Base-by-base conservation (phyloP, 2,888 invertebrate species). In the Papilio demoleus region DNA sequence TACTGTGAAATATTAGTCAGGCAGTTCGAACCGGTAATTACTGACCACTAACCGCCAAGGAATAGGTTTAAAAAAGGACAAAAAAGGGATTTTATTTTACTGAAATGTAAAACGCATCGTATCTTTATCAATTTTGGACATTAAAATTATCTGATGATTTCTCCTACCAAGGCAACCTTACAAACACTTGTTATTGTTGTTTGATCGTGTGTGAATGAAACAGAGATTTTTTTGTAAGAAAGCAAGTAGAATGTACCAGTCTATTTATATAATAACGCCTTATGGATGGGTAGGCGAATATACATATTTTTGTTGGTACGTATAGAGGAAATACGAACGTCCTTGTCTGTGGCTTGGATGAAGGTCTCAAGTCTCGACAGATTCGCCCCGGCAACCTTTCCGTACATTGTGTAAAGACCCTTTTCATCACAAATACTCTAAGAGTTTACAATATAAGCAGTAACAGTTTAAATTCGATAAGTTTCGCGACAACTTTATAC, bases 331-430 rank as follows among this genome's bases (percentile, higher is more conserved):
- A 40, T 60, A 61, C 61, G 34, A 34, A 40, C 65, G 68, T 60
- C 65, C 65, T 69, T 65, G 65, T 53, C n/a, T 53, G 17, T 36
- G 65, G 40, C 40, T 53, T 42, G 34, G 65, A 53, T 42, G 50
- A 40, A 68, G 65, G 68, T 50, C 65, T 68, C 50, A 47, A 38
- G 65, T 40, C 65, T 64, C 50, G 50, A 47, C 60, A 65, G 50
- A 31, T 50, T 42, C 50, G 24, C 60, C 65, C 40, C 47, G 50
- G 31, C 60, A 53, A 19, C 47, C 27, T 58, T 67, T 68, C 56
- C n/a, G 47, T 68, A 64, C 47, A 36, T 34, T 62, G 40, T 62
- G 40, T 62, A 62, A 42, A 17, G 22, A 56, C 61, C 34, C 53
- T 56, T 62, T 38, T 53, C 40, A 22, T 36, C 8, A 36, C 11